Evolutionary conservation across 2,797 vertebrate genomes (phyloP).

Genomic region (Sebastolobus alascanus): DNA sequence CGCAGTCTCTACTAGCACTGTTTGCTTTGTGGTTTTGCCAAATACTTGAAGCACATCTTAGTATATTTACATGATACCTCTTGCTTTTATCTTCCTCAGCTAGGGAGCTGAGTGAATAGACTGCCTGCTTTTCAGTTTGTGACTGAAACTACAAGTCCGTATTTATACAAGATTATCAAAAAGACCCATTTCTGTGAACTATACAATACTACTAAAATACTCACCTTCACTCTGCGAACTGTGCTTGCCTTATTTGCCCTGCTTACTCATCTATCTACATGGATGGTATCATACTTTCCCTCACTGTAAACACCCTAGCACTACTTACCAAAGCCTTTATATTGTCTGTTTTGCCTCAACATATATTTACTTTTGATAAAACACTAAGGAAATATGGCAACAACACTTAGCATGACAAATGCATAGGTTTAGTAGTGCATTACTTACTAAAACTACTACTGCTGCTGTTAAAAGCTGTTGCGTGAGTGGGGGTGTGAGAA

Average conservation of each 20-base stretch:
- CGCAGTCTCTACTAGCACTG: constrained; percentile 7
- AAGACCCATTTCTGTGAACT: not conserved
- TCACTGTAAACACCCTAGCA: not conserved
- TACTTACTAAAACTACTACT: not conserved
- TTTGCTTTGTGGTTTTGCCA: constrained; percentile 38
- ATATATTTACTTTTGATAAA: not conserved
- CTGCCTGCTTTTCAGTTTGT: constrained; percentile 4
- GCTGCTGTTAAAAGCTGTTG: constrained; percentile 7
- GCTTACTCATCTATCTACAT: not conserved
- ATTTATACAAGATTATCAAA: constrained; percentile 24
- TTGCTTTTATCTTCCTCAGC: constrained; percentile 7
- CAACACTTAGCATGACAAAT: not conserved
- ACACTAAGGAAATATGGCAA: not conserved
- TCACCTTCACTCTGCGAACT: not conserved
- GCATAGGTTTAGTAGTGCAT: not conserved
- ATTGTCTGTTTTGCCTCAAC: not conserved
- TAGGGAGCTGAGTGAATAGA: constrained; percentile 6
- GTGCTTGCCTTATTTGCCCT: not conserved
- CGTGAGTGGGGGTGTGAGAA: not conserved
- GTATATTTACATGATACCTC: constrained; percentile 1
- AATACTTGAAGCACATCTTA: constrained; percentile 22
- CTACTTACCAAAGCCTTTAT: not conserved
- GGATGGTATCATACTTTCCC: not conserved
- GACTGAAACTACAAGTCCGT: not conserved
- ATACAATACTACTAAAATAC: not conserved